Evolutionary conservation across 2,797 vertebrate species (phyloP), one percentile per base, ranked within the genome.

Genomic region (Enteromius thamalakanensis): DNA sequence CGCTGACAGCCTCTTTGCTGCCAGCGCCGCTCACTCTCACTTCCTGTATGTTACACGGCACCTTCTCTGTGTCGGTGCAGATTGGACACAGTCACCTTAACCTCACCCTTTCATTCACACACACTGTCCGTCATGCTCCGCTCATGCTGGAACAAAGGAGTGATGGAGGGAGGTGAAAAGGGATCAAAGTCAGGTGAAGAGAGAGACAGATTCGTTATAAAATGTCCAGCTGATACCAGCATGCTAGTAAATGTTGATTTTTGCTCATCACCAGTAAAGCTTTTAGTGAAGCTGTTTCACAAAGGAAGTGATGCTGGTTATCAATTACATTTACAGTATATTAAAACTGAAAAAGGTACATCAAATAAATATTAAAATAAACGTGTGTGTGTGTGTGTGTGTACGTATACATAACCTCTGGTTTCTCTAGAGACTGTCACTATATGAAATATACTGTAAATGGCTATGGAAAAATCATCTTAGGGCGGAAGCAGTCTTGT

Each of bases 61-160:
- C 64, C 29, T 76, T 76, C 64, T 76, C 47, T 77, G n/a, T 81
- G 79, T 85, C 74, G 51, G 62, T 81, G 55, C 12, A 70, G 84
- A 69, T 81, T 79, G 49, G 69, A 75, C 32, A 68, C n/a, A 62
- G 40, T 76, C 72, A 51, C 79, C 51, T 70, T 77, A n/a, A 65
- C 42, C 64, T 51, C 53, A 64, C 79, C 72, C 84, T 75, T 80
- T 74, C 71, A 76, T 49, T 68, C 32, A 51, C 82, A 76, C 47
- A 65, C 76, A 26, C 69, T 76, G 72, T 82, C 62, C 2, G 15
- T 76, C 72, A 82, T 32, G 37, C 62, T 76, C n/a, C 12, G 3
- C 17, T 42, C n/a, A 51, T 53, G 49, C 34, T 69, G 60, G 47
- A 75, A 75, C 60, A 82, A 68, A 68, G n/a, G n/a, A 68, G 5